These are phyloP conservation scores for Lepidocyrtoides sp. DNA, from an alignment of 2,888 invertebrate species.

Conservation along the genomic window DNA sequence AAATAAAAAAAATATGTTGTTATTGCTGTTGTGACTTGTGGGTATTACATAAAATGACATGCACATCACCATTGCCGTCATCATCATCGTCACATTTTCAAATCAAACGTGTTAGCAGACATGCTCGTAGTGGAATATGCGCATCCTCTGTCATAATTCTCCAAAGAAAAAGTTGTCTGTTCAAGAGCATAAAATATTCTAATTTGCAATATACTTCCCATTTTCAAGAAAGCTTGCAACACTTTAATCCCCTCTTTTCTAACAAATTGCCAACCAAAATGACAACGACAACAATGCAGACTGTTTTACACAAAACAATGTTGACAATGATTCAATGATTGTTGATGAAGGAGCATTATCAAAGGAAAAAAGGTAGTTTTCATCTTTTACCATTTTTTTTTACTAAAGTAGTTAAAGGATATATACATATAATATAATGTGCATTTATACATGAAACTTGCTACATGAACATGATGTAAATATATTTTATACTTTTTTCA, in stretches of 20 bases:
- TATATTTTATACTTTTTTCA: neutral
- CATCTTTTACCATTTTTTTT: no score
- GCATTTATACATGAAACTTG: constrained; percentile 30
- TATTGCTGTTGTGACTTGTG: constrained; percentile 29
- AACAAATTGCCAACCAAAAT: constrained; percentile 59
- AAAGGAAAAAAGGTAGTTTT: constrained; percentile 10
- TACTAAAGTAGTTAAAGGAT: neutral
- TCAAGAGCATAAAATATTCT: constrained; percentile 70
- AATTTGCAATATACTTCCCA: constrained; percentile 69
- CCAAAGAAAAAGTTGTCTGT: constrained; percentile 54
- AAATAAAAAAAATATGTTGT: constrained; percentile 28
- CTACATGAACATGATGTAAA: no score
- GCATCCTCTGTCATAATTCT: constrained; percentile 50
- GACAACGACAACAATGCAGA: constrained; percentile 60
- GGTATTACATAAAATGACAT: constrained; percentile 19
- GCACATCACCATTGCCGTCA: neutral
- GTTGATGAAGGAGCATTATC: constrained; percentile 23
- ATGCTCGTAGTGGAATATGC: neutral
- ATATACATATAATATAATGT: neutral
- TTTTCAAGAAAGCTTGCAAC: constrained; percentile 62
- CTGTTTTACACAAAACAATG: constrained; percentile 51
- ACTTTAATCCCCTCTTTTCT: constrained; percentile 59
- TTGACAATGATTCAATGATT: constrained; percentile 42
- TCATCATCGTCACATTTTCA: neutral
- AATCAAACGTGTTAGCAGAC: constrained; percentile 25